Evolutionary conservation across 2,113 vertebrate genomes (phyloP).

Genomic region (Phrynocephalus versicolor): DNA sequence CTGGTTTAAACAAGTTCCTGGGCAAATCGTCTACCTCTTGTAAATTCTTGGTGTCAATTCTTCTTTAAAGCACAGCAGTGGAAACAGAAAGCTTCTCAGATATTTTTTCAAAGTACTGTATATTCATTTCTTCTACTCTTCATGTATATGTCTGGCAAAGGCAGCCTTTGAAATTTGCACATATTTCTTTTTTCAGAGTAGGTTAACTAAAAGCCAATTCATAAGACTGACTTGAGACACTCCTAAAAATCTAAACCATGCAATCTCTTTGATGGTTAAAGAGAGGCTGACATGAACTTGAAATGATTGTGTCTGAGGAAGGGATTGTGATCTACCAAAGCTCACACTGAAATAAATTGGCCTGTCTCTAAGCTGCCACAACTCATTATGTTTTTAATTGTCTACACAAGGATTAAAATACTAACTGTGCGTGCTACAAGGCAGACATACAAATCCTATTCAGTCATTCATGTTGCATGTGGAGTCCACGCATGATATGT

Average conservation of each 20-base stretch:
- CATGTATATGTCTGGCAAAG: constrained; percentile 41
- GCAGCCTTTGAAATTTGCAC: constrained; percentile 13
- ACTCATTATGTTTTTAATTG: too few relatives aligned
- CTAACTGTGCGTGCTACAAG: too few relatives aligned
- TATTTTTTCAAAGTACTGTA: constrained; percentile 41
- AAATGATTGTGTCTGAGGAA: too few relatives aligned
- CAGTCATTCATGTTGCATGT: too few relatives aligned
- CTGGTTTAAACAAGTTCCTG: constrained; percentile 38
- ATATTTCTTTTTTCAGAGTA: background rate
- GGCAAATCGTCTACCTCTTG: constrained; percentile 37
- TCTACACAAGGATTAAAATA: too few relatives aligned
- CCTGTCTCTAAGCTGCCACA: too few relatives aligned
- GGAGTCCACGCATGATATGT: too few relatives aligned
- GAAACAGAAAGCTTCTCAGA: constrained; percentile 21
- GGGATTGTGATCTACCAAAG: too few relatives aligned
- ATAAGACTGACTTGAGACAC: background rate
- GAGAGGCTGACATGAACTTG: background rate
- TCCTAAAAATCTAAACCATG: background rate
- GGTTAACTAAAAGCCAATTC: background rate
- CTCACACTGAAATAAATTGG: too few relatives aligned
- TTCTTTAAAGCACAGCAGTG: constrained; percentile 24
- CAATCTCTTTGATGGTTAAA: background rate
- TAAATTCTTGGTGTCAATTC: constrained; percentile 32
- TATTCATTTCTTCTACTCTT: constrained; percentile 31
- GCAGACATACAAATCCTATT: too few relatives aligned